Evolutionary conservation across 2,797 vertebrate species (phyloP), one percentile per base, ranked within the genome.

Genomic region (Urosaurus nigricauda): DNA sequence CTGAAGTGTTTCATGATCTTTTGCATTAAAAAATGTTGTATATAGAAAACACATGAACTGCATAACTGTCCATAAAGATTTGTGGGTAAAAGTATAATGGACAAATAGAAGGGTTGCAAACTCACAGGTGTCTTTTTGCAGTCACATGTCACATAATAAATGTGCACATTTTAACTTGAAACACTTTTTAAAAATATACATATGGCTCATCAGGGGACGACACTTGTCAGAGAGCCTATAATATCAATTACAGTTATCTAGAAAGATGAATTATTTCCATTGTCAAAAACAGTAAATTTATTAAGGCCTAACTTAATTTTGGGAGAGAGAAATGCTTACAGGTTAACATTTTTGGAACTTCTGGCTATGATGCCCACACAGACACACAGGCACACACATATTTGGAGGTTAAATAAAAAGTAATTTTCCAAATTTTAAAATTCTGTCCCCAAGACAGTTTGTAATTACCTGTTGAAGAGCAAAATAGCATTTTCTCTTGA

Each of bases 381-480:
- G 29, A n/a, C 9, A 71, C 2, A 5, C 32, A 19, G 2, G 3
- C 14, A 43, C 6, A 58, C 5, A 60, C 56, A 81, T 9, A 37
- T 56, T 60, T 17, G 4, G 53, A 37, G 73, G 91, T 87, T 90
- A 94, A 91, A 53, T 47, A 90, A 43, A 63, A 90, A 87, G 88
- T 81, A 92, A 13, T 77, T 88, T 87, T 91, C 12, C 17, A 37
- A 32, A 68, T 68, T 68, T 29, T 26, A 26, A 9, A 24, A 7
- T 43, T 24, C 51, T 29, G 79, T 89, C 77, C 88, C 85, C 47
- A 91, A 90, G 3, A 90, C 26, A 7, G 58, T 91, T 94, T 91
- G 58, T 92, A 89, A 92, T 90, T 94, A 93, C 84, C 77, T 90
- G 88, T 90, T 87, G 89, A 88, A 94, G 63, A 92, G 92, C 16